Percentiles rank a stretch among this genome's conserved stretches.
Conservation (phyloP, 2,888 invertebrate species). For the Drosophila kuntzei region DNA sequence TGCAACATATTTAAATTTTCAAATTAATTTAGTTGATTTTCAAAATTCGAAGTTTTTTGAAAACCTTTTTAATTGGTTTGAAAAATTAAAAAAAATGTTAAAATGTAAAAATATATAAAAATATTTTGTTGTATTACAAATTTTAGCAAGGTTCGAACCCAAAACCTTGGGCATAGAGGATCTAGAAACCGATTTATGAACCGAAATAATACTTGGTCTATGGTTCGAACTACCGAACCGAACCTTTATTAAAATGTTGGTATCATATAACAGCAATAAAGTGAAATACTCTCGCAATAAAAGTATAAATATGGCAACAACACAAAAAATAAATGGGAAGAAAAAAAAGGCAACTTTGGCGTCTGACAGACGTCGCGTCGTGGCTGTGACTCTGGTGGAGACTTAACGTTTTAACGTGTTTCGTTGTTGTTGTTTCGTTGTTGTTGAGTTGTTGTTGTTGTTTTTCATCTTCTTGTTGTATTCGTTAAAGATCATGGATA, state of each 20-base stretch:
- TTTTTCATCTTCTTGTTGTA: conserved; percentile 43
- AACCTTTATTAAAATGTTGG: background rate
- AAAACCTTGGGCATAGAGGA: too few relatives aligned
- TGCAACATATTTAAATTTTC: too few relatives aligned
- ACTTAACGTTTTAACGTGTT: conserved; percentile 58
- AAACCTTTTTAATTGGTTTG: too few relatives aligned
- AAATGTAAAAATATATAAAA: too few relatives aligned
- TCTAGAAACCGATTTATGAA: too few relatives aligned
- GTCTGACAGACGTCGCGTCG: conserved; percentile 15
- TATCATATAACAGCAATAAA: background rate
- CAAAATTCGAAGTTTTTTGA: too few relatives aligned
- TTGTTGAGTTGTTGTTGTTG: conserved; percentile 13
- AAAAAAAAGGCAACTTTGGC: conserved; percentile 20
- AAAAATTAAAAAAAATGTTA: too few relatives aligned
- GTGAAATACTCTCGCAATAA: background rate
- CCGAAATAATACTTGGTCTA: too few relatives aligned
- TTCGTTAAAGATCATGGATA: conserved; percentile 75
- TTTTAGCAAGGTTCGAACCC: too few relatives aligned
- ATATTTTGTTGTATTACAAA: too few relatives aligned
- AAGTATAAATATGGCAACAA: conserved; percentile 1
- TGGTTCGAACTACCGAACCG: too few relatives aligned
- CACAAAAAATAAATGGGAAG: background rate
- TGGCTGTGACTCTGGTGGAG: conserved; percentile 22
- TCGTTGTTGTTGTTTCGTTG: conserved; percentile 20
- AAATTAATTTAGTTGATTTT: too few relatives aligned